Evolutionary conservation across 2,797 vertebrate species (phyloP), one percentile per base, ranked within the genome.

Genomic region (Crypturellus tataupa): DNA sequence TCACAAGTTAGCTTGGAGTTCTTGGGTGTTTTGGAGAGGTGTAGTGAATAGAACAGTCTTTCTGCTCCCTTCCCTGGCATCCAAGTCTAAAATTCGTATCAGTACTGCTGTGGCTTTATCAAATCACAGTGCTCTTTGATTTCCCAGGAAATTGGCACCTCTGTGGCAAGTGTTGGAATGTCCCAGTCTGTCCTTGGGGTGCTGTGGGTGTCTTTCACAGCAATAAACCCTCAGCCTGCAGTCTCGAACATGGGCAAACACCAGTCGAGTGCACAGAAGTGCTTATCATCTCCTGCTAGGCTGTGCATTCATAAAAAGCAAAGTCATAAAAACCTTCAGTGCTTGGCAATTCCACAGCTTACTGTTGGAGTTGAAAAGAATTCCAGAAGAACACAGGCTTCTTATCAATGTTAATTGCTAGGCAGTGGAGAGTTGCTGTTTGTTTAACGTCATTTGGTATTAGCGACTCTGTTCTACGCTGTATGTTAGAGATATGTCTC

Each of bases 111-210:
- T 60, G 53, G 87, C 87, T 93, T 67, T 94, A 33, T 80, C 73
- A 87, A 90, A 69, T 93, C 65, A 44, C 51, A 49, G 69, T 23
- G 13, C 25, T 89, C 80, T 93, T 95, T 95, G 92, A 88, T 96
- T 95, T 94, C 85, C 16, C 92, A 89, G 80, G 80, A 96, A 96
- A 84, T 7, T 96, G 93, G 96, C 96, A 97, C 90, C 90, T 95
- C 94, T 89, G 58, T 94, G 94, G 88, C 95, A 95, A 95, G 94
- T 89, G 94, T 91, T 97, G 97, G 97, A 97, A 97, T 97, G 97
- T 97, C 95, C 96, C 92, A 82, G 85, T 80, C 86, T 97, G 97
- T 93, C 97, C 96, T 97, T 97, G 96, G 90, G 78, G 64, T 95
- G 85, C 84, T 88, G 91, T 89, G 97, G 94, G 94, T 95, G 96